Base-by-base conservation (phyloP, 2,113 vertebrate genomes). In the Turnix velox region DNA sequence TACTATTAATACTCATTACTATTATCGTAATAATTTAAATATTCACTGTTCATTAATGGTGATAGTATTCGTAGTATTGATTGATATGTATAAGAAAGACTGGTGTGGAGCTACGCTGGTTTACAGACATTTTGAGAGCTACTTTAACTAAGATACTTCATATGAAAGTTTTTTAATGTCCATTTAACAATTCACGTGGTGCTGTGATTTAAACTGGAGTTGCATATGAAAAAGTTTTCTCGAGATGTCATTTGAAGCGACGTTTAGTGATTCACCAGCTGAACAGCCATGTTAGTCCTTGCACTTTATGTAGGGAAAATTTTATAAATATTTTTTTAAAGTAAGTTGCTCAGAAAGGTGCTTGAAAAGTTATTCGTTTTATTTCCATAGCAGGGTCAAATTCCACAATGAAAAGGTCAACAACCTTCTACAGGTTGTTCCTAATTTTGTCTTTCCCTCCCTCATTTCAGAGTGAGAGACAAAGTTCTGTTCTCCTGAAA, bases 151-250 rank as follows among this genome's bases (percentile, higher is more conserved):
- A 39, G 7, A 13, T 45, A 13, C 2, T 73, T 35, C 33, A 52
- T 9, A 1, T 33, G 8, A 10, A 39, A 13, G 1, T 8, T 62
- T 24, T 30, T 0, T 14, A 52, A 27, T n/a, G 6, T 1, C 49
- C 0, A 1, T 20, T 24, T 31, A 62, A 58, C 0, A 0, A 58
- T 73, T 27, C 22, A 20, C 10, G 4, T 7, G 10, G 4, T 7
- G 10, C 28, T 45, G 28, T 39, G 25, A 52, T 61, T 83, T 49
- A 62, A 83, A 30, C 1, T 22, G 14, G 14, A 37, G 6, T 17
- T 52, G 2, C 35, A 7, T 23, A 14, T 4, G 3, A 30, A n/a
- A 27, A 52, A 10, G 4, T 30, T 58, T 84, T 73, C 33, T 71
- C 2, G 2, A 33, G 15, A 10, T 81, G 12, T 12, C 20, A 14